phyloP scores from a whole-genome alignment of 2,113 vertebrate genomes.

The Ceratotherium simum region DNA sequence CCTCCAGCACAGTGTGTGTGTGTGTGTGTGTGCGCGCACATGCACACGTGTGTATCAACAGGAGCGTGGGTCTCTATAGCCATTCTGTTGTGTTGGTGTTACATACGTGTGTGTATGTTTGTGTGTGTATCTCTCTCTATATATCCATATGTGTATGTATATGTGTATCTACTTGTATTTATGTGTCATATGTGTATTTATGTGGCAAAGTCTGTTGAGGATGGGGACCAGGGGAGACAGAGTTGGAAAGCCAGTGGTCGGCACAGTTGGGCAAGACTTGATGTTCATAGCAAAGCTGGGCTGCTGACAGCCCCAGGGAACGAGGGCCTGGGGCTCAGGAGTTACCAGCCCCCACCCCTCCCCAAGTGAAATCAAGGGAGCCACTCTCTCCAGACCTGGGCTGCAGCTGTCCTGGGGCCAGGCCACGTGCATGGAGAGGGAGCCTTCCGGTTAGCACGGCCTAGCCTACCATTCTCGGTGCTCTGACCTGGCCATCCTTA shows the following conservation, averaged over 20 bases:
- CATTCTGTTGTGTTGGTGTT: neutral
- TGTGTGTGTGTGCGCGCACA: neutral
- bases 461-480: neutral
- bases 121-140: accelerated
- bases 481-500: neutral
- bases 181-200: neutral
- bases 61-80: neutral
- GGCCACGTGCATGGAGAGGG: neutral
- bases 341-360: accelerated
- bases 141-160: too few relatives aligned
- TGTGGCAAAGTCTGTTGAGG: neutral
- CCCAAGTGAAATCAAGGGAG: neutral
- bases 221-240: neutral
- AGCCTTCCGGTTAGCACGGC: too few relatives aligned
- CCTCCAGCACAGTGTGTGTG: neutral
- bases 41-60: too few relatives aligned
- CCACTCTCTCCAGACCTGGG: neutral
- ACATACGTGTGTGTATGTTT: accelerated
- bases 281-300: neutral
- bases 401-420: neutral
- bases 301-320: neutral
- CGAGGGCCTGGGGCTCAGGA: neutral
- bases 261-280: neutral
- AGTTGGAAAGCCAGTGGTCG: neutral
- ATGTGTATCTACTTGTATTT: neutral